Evolutionary conservation across 2,888 invertebrate species (phyloP), one percentile per base, ranked within the genome.

Genomic region (Volucella bombylans): DNA sequence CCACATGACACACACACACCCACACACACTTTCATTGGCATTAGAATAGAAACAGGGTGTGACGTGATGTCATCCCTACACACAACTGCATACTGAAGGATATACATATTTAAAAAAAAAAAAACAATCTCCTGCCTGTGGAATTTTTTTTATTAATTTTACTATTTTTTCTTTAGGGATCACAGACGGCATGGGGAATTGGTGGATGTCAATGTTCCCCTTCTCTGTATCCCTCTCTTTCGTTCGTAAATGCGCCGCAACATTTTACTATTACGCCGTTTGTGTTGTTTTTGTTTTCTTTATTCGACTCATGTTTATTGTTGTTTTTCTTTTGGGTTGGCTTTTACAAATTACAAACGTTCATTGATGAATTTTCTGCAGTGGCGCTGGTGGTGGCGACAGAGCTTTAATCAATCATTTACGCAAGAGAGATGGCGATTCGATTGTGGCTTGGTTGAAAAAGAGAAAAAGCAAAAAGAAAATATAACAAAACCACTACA

Each of bases 391-490:
- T 31, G 43, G 55, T 6, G 6, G 31, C 0, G 31, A 6, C 31
- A 31, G 80, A 85, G 80, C 81, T 85, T 85, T 85, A 80, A 85
- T 85, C 85, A 85, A 85, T 85, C 76, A 72, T 85, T 57, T 62
- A 72, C 62, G 67, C 18, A 38, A 77, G 10, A 4, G 72, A 77
- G 72, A 64, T 9, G 14, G 31, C 18, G n/a, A 23, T 38, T 57
- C 41, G 57, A 15, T 15, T 11, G 2, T 2, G 11, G 1, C 10
- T 31, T 14, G 50, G 52, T 31, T 38, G 18, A 55, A 64, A 82
- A 41, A 62, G 79, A 65, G 71, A 82, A 39, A 6, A 11, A 31
- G 9, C 12, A 31, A 41, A 55, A 62, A 41, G 45, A 61, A 57
- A 50, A 39, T 23, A 69, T 50, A 61, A 15, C 54, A 23, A 49